Evolutionary conservation across 2,797 vertebrate genomes (phyloP), one percentile per base, ranked within the genome.

Genomic region (Enteromius afrohamiltoni): DNA sequence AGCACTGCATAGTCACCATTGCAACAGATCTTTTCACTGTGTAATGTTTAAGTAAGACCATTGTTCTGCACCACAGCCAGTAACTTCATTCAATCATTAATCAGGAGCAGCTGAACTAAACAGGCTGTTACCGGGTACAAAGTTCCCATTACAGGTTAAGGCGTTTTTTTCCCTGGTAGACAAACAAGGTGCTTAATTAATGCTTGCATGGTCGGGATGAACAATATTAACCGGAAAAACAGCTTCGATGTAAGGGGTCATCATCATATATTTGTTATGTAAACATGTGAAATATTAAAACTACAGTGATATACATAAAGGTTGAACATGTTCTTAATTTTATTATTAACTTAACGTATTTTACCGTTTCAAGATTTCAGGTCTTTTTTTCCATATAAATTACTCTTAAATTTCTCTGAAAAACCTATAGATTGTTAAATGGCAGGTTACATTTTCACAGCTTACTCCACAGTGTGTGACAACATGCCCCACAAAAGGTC

Each of bases 31-130:
- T 47, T 11, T 31, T 23, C 29, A 23, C 26, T 64, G 40, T 37
- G 79, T 51, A 23, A 64, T 51, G 16, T 42, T 47, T 13, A n/a
- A 14, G 23, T 45, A n/a, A 14, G 62, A 60, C 68, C 62, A 34
- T 13, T 80, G 60, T 77, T 75, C 40, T 7, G 10, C 47, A n/a
- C 71, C 13, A 37, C 49, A 82, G 83, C 51, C 64, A 21, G 73
- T 58, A 65, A 71, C 55, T 77, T 83, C 68, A 65, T 86, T 82
- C 47, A 88, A 64, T 88, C 81, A 88, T 88, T 88, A 88, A 88
- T 60, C 83, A 75, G 23, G 58, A 64, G 60, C 60, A 47, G 31
- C 68, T 69, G 49, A 31, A 34, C 71, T 76, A 45, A 80, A 62
- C 42, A 45, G 17, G 40, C 53, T 3, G 26, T 34, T 53, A 23